These are phyloP conservation scores for Cathartes aura DNA, from an alignment of 2,113 vertebrate species.

Conservation along the genomic window DNA sequence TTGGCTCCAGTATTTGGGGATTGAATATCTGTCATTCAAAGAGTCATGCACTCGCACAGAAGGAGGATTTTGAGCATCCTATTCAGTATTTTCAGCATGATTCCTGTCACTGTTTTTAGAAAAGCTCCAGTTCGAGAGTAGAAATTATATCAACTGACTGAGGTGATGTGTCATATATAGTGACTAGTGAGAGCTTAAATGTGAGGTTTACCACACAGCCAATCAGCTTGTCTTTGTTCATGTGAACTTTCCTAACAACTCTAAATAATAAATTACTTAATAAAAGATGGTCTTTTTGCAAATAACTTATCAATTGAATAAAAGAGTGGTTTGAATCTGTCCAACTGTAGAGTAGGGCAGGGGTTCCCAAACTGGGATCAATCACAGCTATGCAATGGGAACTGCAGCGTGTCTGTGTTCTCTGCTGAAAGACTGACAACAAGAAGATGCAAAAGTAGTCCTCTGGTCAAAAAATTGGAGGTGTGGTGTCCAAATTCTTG, in stretches of 20 bases:
- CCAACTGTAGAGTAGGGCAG: accelerated
- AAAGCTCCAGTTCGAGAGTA: not conserved
- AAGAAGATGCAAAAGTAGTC: not conserved
- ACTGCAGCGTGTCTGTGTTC: accelerated
- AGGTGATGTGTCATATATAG: not conserved
- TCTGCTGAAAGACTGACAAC: not conserved
- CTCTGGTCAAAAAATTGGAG: not conserved
- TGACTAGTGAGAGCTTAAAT: not conserved
- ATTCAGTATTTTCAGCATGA: not conserved
- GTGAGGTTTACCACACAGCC: not conserved
- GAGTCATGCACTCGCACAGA: accelerated
- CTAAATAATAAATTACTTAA: not conserved
- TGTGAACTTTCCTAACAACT: not conserved
- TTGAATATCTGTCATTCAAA: not conserved
- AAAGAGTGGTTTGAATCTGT: not conserved
- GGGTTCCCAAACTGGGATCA: not conserved
- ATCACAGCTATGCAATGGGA: not conserved
- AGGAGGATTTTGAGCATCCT: not conserved
- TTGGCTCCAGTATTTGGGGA: not conserved
- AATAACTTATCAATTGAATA: not conserved
- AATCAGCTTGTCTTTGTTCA: not conserved
- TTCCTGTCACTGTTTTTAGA: not conserved
- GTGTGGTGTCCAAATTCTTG: not conserved
- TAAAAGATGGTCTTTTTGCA: not conserved
- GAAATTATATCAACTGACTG: not conserved